Percentiles rank a stretch among this genome's conserved stretches.
phyloP scores from a whole-genome alignment of 2,888 invertebrate genomes.

The Hipparchia semele region DNA sequence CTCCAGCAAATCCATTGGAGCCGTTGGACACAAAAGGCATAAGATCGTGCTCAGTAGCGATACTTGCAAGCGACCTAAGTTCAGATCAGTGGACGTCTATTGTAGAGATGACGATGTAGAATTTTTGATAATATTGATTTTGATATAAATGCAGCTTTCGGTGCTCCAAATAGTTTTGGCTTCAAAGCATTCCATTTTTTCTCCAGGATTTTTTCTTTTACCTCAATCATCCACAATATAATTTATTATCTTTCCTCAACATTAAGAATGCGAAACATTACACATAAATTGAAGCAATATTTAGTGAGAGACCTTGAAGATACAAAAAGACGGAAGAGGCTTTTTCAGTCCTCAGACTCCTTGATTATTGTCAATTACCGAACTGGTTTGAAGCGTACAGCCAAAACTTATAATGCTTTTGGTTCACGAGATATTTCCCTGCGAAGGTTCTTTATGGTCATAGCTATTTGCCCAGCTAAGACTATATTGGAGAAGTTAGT shows the following conservation, averaged over 20 bases:
- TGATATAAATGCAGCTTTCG: not conserved
- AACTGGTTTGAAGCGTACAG: slow-evolving; percentile 3
- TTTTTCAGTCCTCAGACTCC: slow-evolving; percentile 1
- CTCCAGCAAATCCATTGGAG: too few species aligned
- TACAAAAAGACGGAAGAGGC: not conserved
- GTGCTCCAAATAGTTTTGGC: not conserved
- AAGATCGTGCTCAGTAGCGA: too few species aligned
- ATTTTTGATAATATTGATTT: not conserved
- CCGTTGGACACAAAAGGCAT: too few species aligned
- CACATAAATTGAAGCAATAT: not conserved
- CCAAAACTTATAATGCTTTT: not conserved
- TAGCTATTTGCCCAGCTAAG: too few species aligned
- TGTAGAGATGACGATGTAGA: too few species aligned
- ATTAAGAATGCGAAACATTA: not conserved
- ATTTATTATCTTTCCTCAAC: not conserved
- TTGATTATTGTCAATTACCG: slow-evolving; percentile 13
- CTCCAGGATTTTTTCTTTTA: not conserved
- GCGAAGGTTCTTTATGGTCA: too few species aligned
- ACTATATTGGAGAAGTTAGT: too few species aligned
- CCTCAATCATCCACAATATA: not conserved
- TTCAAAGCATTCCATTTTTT: not conserved
- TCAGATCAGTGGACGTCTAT: too few species aligned
- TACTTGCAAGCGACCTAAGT: too few species aligned
- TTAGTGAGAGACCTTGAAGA: not conserved
- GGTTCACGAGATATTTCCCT: not conserved